Percentiles rank a stretch among this genome's conserved stretches.
Evolutionary conservation across 2,113 vertebrate species (phyloP).

Genomic region (Phrynosoma platyrhinos): DNA sequence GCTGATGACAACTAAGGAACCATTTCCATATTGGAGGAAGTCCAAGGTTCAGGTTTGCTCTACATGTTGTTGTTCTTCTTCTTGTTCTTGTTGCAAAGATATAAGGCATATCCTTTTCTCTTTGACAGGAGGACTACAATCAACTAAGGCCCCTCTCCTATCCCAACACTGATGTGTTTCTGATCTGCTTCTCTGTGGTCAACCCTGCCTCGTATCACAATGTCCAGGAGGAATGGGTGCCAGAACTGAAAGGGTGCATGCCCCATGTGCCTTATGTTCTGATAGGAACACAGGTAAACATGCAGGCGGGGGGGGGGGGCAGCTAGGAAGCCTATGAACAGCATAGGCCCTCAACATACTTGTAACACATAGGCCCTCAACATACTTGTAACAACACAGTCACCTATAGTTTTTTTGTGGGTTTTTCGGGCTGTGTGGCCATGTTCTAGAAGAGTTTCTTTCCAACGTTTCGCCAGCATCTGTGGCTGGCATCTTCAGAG

Average conservation of each 20-base stretch:
- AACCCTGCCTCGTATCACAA: constrained; percentile 91
- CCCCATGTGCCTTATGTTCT: constrained; percentile 88
- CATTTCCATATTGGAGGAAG: no score
- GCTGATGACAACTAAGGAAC: no score
- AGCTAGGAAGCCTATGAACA: rapidly evolving
- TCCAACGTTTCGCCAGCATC: no score
- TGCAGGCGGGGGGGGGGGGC: rapidly evolving
- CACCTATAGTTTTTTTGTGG: no score
- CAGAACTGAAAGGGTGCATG: constrained; percentile 88
- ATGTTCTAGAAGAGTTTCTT: no score
- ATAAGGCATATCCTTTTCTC: neutral
- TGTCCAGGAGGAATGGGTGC: constrained; percentile 90
- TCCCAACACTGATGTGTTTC: constrained; percentile 89
- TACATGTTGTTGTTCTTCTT: no score
- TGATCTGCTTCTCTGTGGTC: constrained; percentile 91
- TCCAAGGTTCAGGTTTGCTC: no score
- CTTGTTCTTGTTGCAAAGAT: no score
- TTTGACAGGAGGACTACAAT: constrained; percentile 88
- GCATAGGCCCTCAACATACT: no score
- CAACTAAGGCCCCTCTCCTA: constrained; percentile 90
- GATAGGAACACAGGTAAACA: constrained; percentile 87
- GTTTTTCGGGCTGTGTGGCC: no score
- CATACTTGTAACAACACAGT: neutral
- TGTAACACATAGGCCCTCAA: neutral
- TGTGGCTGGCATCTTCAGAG: no score